Conservation (phyloP, 2,888 invertebrate species). For the Napeogenes sylphis region DNA sequence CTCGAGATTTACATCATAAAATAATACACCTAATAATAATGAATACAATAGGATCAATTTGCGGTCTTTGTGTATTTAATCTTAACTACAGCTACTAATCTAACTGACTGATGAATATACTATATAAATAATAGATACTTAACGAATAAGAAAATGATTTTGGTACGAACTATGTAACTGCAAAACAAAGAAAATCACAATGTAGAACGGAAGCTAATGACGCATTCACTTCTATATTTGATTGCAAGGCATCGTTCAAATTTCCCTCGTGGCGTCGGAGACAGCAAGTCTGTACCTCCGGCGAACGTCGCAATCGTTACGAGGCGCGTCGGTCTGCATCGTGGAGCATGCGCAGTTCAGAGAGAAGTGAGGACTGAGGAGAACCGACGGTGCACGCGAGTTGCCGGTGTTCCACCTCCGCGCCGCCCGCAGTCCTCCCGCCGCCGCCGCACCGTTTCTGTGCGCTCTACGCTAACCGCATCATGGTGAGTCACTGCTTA, state of each 20-base stretch:
- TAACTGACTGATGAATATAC: background rate
- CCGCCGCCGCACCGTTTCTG: slow-evolving; percentile 71
- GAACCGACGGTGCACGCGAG: slow-evolving; percentile 56
- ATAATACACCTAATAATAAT: too few species aligned
- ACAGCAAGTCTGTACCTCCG: slow-evolving; percentile 71
- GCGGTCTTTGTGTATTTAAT: too few species aligned
- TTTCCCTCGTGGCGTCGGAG: slow-evolving; percentile 66
- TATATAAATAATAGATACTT: background rate
- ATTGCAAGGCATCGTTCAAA: slow-evolving; percentile 59
- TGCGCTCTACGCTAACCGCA: slow-evolving; percentile 70
- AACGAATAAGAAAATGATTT: background rate
- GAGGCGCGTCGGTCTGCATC: slow-evolving; percentile 70
- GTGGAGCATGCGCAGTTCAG: slow-evolving; percentile 69
- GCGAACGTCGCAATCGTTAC: slow-evolving; percentile 69
- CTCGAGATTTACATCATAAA: too few species aligned
- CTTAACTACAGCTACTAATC: background rate
- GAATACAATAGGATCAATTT: too few species aligned
- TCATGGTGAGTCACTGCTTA: slow-evolving; percentile 74
- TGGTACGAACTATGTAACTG: background rate
- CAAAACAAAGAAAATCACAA: slow-evolving; percentile 23
- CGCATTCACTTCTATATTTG: slow-evolving; percentile 49
- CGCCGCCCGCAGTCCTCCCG: slow-evolving; percentile 42
- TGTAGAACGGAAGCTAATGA: slow-evolving; percentile 34
- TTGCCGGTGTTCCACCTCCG: slow-evolving; percentile 49
- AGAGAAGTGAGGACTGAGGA: slow-evolving; percentile 64